These are phyloP conservation scores for Nyctibius grandis DNA, from an alignment of 2,797 vertebrate species.

Conservation along the genomic window DNA sequence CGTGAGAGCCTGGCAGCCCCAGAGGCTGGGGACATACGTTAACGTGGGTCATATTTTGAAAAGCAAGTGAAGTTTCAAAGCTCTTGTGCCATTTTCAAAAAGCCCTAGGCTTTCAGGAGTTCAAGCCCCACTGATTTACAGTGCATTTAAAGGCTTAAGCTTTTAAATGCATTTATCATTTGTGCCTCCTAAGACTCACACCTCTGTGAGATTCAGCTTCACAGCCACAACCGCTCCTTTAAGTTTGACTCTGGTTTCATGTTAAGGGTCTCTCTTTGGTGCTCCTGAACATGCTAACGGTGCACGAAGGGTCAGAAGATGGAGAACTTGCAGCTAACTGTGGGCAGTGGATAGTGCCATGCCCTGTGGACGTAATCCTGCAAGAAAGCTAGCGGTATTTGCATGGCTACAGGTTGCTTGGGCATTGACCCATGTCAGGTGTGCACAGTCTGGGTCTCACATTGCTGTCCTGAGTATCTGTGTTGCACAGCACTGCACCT, in stretches of 20 bases:
- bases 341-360: neutral
- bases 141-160: neutral
- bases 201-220: neutral
- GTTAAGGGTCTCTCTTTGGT: neutral
- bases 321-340: neutral
- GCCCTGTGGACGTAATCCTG: neutral
- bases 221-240: neutral
- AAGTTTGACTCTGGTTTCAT: neutral
- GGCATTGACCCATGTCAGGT: neutral
- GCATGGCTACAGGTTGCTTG: neutral
- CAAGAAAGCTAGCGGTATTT: neutral
- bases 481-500: neutral
- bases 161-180: neutral
- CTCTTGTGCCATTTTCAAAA: neutral
- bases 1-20: neutral
- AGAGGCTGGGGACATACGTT: neutral
- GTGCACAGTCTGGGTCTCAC: neutral
- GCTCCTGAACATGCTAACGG: neutral
- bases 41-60: neutral
- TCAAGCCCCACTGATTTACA: neutral
- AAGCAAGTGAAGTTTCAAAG: neutral
- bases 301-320: neutral
- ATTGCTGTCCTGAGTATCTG: neutral
- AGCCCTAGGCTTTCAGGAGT: neutral
- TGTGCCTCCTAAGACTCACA: neutral